phyloP scores from a whole-genome alignment of 2,113 vertebrate genomes.

The Phrynosoma platyrhinos region DNA sequence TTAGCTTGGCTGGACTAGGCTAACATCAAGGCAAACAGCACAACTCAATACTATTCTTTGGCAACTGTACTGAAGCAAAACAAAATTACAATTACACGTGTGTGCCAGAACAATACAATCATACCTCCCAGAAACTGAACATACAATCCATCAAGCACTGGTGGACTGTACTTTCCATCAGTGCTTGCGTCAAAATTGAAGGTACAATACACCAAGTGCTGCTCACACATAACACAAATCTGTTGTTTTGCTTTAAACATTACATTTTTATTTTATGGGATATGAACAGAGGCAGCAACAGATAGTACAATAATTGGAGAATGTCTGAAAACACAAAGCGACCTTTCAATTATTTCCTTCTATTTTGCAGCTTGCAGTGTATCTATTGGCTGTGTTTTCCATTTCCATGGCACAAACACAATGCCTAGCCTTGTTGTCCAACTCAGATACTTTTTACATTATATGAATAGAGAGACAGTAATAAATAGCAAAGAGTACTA shows the following conservation, averaged over 20 bases:
- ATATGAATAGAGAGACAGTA: neutral
- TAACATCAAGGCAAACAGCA: neutral
- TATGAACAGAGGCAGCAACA: neutral
- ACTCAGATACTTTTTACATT: neutral
- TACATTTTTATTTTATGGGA: neutral
- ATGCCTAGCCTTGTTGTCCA: neutral
- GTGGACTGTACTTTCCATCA: too few species aligned
- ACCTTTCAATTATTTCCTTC: neutral
- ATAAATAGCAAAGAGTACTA: neutral
- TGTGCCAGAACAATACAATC: neutral
- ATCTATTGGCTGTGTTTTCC: neutral
- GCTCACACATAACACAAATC: neutral
- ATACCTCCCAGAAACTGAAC: neutral
- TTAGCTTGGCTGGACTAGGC: neutral
- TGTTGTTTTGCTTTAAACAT: neutral
- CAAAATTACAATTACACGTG: neutral
- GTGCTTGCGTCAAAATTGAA: neutral
- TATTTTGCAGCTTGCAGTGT: neutral
- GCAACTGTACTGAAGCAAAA: neutral
- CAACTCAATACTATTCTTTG: neutral
- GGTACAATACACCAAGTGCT: neutral
- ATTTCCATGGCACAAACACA: neutral
- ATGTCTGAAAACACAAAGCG: constrained; percentile 1
- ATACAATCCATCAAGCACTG: too few species aligned
- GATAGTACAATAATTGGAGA: neutral